Evolutionary conservation across 2,113 vertebrate genomes (phyloP).

Genomic region (Ariopsis seemanni): DNA sequence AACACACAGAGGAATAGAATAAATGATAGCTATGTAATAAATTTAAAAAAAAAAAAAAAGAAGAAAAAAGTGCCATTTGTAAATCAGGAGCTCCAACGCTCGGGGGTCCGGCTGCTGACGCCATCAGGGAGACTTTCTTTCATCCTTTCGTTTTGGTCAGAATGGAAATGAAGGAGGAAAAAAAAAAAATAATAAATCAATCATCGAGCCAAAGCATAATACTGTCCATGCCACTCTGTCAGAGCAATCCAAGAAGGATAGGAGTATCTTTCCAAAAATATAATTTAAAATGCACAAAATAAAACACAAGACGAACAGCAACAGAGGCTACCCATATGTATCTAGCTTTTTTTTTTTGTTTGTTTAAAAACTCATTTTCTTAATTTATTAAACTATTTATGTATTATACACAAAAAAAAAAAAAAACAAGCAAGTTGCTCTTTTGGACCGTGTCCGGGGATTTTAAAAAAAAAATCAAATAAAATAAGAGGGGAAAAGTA

Average conservation of each 20-base stretch:
- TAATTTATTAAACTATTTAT: conserved; percentile 71
- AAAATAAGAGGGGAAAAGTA: conserved; percentile 45
- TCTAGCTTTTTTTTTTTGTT: conserved; percentile 54
- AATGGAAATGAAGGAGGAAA: conserved; percentile 46
- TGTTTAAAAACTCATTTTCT: conserved; percentile 41
- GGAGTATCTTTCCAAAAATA: conserved; percentile 61
- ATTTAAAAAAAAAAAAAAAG: conserved; percentile 43
- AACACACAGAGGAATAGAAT: conserved; percentile 39
- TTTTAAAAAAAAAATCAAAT: conserved; percentile 1
- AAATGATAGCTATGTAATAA: conserved; percentile 58
- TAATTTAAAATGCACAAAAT: conserved; percentile 72
- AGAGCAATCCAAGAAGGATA: conserved; percentile 56
- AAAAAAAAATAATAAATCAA: neutral
- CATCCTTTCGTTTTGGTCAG: conserved; percentile 30
- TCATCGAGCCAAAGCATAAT: conserved; percentile 57
- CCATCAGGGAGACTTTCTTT: neutral
- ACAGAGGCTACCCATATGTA: conserved; percentile 69
- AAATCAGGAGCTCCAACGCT: conserved; percentile 34
- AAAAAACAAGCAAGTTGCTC: conserved; percentile 66
- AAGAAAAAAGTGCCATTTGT: conserved; percentile 42
- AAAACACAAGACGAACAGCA: conserved; percentile 74
- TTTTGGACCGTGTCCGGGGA: conserved; percentile 57
- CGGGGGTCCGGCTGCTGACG: neutral
- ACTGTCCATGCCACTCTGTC: conserved; percentile 64
- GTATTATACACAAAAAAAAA: conserved; percentile 52